phyloP scores from a whole-genome alignment of 2,113 vertebrate species.

The Lanius ludovicianus region DNA sequence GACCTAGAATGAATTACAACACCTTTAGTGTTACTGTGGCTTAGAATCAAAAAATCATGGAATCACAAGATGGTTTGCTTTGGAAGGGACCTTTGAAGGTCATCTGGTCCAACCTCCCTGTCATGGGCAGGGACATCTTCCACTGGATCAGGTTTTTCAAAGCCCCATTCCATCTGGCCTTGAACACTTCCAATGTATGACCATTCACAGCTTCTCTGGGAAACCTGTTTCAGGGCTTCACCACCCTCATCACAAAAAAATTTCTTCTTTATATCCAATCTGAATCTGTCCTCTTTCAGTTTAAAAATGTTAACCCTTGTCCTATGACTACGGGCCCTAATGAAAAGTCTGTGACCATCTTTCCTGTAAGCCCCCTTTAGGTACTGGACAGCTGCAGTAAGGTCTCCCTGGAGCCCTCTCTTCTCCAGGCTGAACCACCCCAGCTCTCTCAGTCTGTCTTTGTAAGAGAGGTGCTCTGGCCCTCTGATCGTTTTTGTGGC shows the following conservation, averaged over 20 bases:
- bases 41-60: neutral
- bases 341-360: neutral
- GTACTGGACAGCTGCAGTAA: neutral
- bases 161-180: neutral
- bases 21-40: neutral
- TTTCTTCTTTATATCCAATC: neutral
- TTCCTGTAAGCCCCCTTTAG: neutral
- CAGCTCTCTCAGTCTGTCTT: neutral
- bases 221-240: neutral
- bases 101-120: neutral
- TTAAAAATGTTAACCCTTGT: neutral
- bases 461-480: neutral
- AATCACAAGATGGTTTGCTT: neutral
- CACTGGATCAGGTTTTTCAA: neutral
- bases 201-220: neutral
- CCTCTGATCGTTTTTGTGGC: neutral
- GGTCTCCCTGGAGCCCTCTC: neutral
- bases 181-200: neutral
- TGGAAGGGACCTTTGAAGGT: neutral
- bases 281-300: neutral
- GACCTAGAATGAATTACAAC: neutral
- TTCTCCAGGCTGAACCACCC: neutral
- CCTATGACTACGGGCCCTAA: neutral
- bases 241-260: neutral
- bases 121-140: fast-evolving